phyloP scores from a whole-genome alignment of 2,797 vertebrate genomes.

The Neosilurus hyrtlii region DNA sequence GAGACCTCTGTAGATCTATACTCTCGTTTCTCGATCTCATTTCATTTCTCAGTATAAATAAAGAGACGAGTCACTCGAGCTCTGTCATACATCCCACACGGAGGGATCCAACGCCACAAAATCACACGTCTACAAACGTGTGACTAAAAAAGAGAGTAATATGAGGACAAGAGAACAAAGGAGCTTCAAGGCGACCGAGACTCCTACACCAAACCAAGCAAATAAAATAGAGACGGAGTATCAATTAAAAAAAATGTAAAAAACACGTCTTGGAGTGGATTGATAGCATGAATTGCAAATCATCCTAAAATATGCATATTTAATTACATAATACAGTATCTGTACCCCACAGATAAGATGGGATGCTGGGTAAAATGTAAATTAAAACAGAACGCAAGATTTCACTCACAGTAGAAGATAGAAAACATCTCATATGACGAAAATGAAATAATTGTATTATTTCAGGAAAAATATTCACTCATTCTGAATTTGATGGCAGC shows the following conservation, averaged over 20 bases:
- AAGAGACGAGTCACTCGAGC: constrained; percentile 17
- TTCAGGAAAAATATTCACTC: too few species aligned
- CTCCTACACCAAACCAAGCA: neutral
- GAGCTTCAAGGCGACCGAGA: neutral
- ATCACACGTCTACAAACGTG: neutral
- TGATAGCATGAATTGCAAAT: neutral
- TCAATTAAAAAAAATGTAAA: neutral
- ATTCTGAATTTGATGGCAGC: too few species aligned
- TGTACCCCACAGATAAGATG: too few species aligned
- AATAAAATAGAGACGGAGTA: neutral
- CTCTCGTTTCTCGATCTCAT: constrained; percentile 40
- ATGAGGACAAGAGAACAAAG: neutral
- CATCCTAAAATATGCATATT: neutral
- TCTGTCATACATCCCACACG: neutral
- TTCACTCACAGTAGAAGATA: too few species aligned
- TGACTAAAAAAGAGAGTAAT: neutral
- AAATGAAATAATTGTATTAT: too few species aligned
- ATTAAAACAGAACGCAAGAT: too few species aligned
- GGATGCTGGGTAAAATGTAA: too few species aligned
- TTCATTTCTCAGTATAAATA: constrained; percentile 4
- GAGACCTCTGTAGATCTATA: constrained; percentile 22
- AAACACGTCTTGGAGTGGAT: neutral
- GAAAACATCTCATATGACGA: too few species aligned
- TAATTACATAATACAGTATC: neutral
- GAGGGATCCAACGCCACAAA: neutral